Base-by-base conservation (phyloP, 2,888 invertebrate genomes). In the Subacronicta megacephala region DNA sequence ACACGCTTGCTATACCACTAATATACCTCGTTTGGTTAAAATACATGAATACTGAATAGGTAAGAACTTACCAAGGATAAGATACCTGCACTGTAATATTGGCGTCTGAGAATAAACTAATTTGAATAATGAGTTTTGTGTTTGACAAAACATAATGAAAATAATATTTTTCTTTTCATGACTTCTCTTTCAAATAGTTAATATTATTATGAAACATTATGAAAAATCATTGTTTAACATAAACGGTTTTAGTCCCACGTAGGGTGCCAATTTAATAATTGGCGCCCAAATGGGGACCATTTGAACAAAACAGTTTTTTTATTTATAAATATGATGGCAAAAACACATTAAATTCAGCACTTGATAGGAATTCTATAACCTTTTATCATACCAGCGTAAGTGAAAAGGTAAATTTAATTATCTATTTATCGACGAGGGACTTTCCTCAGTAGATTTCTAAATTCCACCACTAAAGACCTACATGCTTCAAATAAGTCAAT, bases 401-500 rank as follows among this genome's bases (percentile, higher is more conserved):
- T 16, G 1, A 29, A 43, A 46, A 38, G 13, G n/a, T n/a, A n/a
- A 38, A 13, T 9, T 10, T 29, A 20, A 26, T 9, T 26, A 12
- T 6, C 20, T 20, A 20, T 16, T 1, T 44, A 29, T 36, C n/a
- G 3, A 31, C 5, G 5, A 7, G 10, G 12, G 9, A 47, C 20
- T 41, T n/a, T 17, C n/a, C 17, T 9, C n/a, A n/a, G 5, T 20
- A 52, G 17, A 38, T 36, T 49, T 15, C 42, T 18, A 36, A 59
- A 54, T 33, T 37, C 10, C 12, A 20, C 15, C 17, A 16, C 51
- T 51, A 56, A 41, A 41, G 13, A 58, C 20, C 17, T 45, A 46
- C 51, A 69, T 16, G 60, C 36, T 73, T 65, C 43, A 52, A 57
- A 66, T 70, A 66, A 73, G 54, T 74, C 62, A 72, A 75, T 75